phyloP scores from a whole-genome alignment of 2,797 vertebrate genomes.

The Propithecus perrieri region DNA sequence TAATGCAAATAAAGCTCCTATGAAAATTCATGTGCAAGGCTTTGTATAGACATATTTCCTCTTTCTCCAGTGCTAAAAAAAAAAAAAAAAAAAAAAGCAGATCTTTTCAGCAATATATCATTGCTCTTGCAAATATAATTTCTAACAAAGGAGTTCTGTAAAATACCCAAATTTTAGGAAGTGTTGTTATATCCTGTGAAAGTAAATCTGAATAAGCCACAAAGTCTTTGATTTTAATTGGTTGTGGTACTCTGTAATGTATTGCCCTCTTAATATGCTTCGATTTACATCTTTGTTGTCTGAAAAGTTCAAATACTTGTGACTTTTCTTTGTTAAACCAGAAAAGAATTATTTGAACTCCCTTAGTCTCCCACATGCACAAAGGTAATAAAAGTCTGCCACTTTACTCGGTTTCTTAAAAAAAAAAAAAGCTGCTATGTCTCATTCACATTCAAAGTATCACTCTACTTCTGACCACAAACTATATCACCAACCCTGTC shows the following conservation, averaged over 20 bases:
- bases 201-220: neutral
- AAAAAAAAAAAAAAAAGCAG: neutral
- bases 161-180: neutral
- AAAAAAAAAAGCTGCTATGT: neutral
- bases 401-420: neutral
- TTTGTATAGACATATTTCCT: neutral
- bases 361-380: neutral
- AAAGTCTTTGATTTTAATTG: neutral
- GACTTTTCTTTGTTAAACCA: neutral
- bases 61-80: neutral
- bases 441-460: neutral
- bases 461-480: neutral
- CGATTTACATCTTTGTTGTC: neutral
- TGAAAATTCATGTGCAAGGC: neutral
- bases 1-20: neutral
- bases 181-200: neutral
- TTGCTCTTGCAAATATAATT: neutral
- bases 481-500: neutral
- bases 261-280: neutral
- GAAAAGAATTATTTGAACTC: neutral
- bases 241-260: neutral
- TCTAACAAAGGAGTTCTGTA: neutral
- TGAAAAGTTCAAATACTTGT: neutral
- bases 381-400: neutral
- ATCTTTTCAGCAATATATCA: neutral